phyloP scores from a whole-genome alignment of 2,797 vertebrate species.

The Sebastes diploproa region DNA sequence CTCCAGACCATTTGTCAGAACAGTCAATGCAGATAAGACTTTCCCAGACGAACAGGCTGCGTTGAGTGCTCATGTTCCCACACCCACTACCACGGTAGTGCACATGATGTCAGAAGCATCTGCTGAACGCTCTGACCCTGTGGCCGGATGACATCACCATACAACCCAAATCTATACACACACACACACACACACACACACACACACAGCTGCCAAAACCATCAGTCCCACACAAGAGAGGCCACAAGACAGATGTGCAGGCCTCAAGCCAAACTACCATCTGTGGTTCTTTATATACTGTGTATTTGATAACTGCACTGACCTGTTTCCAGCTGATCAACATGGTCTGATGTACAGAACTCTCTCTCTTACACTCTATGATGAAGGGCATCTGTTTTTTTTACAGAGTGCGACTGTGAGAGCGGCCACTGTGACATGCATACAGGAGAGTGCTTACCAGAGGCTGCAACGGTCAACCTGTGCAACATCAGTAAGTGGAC shows the following conservation, averaged over 20 bases:
- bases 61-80: constrained; percentile 48
- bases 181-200: constrained; percentile 32
- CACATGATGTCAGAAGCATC: constrained; percentile 59
- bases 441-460: constrained; percentile 91
- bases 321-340: constrained; percentile 26
- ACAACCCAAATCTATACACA: constrained; percentile 13
- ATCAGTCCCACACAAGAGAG: constrained; percentile 42
- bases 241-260: constrained; percentile 57
- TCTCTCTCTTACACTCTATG: constrained; percentile 12
- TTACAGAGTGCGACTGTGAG: constrained; percentile 89
- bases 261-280: constrained; percentile 42
- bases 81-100: constrained; percentile 41
- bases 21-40: neutral
- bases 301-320: constrained; percentile 4
- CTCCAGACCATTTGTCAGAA: constrained; percentile 9
- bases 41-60: constrained; percentile 37
- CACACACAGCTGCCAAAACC: constrained; percentile 52
- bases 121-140: constrained; percentile 30
- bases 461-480: constrained; percentile 85
- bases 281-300: constrained; percentile 18
- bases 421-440: constrained; percentile 90
- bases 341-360: neutral
- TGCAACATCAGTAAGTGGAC: constrained; percentile 84
- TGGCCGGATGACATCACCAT: constrained; percentile 57
- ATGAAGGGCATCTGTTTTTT: constrained; percentile 10